These are phyloP conservation scores for Elaphurus davidianus DNA, from an alignment of 2,113 vertebrate species.

Conservation along the genomic window DNA sequence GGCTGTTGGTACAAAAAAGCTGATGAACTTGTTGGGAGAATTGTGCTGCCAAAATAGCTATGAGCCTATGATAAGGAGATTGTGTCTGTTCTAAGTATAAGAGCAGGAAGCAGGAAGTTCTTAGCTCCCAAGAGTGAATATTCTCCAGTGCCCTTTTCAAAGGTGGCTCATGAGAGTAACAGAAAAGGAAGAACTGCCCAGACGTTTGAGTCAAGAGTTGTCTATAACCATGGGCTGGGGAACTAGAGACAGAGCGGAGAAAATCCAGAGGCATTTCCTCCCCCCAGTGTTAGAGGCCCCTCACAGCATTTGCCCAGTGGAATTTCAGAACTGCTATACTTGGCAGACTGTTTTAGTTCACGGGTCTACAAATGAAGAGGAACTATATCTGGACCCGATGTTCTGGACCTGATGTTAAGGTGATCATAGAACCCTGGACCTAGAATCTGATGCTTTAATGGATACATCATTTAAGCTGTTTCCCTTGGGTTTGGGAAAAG, in stretches of 20 bases:
- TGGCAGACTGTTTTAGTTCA: not conserved
- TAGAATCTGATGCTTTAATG: not conserved
- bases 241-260: not conserved
- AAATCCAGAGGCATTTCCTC: not conserved
- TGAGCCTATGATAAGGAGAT: not conserved
- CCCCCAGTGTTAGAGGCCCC: accelerated
- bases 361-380: not conserved
- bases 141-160: not conserved
- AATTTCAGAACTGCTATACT: not conserved
- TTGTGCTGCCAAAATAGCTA: not conserved
- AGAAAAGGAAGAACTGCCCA: not conserved
- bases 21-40: not conserved
- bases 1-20: not conserved
- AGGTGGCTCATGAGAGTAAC: not conserved
- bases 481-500: not conserved
- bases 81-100: not conserved
- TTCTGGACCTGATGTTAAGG: not conserved
- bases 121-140: not conserved
- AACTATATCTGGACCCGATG: not conserved
- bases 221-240: not conserved
- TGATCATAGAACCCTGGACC: not conserved
- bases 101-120: not conserved
- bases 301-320: not conserved
- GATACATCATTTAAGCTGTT: not conserved
- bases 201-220: not conserved